These are phyloP conservation scores for Trichoplusia ni DNA, from an alignment of 1,140 invertebrate genomes.

Conservation along the genomic window DNA sequence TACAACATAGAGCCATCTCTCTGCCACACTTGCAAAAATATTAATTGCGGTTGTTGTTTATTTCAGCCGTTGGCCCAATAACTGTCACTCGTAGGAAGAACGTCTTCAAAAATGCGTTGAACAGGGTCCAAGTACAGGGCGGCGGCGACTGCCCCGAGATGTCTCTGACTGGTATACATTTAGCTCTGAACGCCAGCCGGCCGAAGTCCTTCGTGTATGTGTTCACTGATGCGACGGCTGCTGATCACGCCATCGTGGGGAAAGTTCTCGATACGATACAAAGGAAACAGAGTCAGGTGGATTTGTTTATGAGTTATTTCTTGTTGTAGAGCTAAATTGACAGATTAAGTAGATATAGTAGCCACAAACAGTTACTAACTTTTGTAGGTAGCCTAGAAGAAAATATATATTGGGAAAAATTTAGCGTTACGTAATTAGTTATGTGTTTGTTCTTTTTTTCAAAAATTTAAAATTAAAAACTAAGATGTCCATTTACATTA, in stretches of 20 bases:
- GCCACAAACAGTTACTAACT: no score
- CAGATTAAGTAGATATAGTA: no score
- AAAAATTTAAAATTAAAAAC: no score
- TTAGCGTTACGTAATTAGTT: no score
- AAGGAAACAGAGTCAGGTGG: conserved; percentile 88
- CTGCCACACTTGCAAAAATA: not conserved
- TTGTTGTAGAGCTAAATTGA: no score
- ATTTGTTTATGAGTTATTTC: no score
- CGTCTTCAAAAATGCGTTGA: conserved; percentile 82
- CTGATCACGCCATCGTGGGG: conserved; percentile 84
- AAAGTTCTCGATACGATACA: conserved; percentile 86
- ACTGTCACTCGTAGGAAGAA: conserved; percentile 84
- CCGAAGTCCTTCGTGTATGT: conserved; percentile 89
- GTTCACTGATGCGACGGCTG: conserved; percentile 88
- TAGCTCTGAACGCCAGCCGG: conserved; percentile 84
- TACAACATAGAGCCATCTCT: no score
- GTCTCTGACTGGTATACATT: conserved; percentile 84
- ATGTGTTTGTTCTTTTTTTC: no score
- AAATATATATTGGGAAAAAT: no score
- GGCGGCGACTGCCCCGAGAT: conserved; percentile 91
- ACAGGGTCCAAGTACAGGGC: conserved; percentile 84
- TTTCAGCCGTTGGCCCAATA: conserved; percentile 84
- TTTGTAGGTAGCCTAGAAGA: no score
- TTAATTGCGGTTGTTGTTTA: no score
- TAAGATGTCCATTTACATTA: no score